phyloP scores from a whole-genome alignment of 2,797 vertebrate species.

The Jordanella pulchra region DNA sequence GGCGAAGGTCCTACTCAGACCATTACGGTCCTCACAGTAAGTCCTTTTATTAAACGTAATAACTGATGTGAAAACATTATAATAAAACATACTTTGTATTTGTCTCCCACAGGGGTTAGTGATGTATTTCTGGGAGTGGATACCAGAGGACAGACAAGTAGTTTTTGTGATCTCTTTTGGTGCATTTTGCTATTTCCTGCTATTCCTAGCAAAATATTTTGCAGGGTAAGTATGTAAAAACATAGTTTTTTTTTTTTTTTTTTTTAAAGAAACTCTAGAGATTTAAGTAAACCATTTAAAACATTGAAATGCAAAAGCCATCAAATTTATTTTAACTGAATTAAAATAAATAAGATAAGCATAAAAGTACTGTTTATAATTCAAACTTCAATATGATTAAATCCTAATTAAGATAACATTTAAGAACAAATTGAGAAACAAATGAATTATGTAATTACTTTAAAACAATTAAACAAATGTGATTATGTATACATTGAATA shows the following conservation, averaged over 20 bases:
- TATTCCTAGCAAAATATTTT: slow-evolving; percentile 80
- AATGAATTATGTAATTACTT: too few relatives aligned
- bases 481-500: too few relatives aligned
- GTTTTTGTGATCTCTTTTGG: slow-evolving; percentile 74
- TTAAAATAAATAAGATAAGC: too few relatives aligned
- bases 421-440: too few relatives aligned
- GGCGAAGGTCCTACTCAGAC: slow-evolving; percentile 69
- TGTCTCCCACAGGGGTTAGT: slow-evolving; percentile 70
- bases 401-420: background rate
- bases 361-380: too few relatives aligned
- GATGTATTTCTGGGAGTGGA: slow-evolving; percentile 79
- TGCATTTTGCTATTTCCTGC: slow-evolving; percentile 75
- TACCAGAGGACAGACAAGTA: slow-evolving; percentile 83
- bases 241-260: background rate
- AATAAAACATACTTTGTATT: slow-evolving; percentile 17
- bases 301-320: background rate
- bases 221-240: slow-evolving; percentile 68
- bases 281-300: background rate
- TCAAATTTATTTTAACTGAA: too few relatives aligned
- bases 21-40: slow-evolving; percentile 62
- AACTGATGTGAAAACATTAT: background rate
- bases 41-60: slow-evolving; percentile 4
- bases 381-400: background rate
- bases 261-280: background rate
- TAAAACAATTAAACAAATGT: too few relatives aligned